Evolutionary conservation across 2,888 invertebrate species (phyloP).

Genomic region (Tridacna crocea): DNA sequence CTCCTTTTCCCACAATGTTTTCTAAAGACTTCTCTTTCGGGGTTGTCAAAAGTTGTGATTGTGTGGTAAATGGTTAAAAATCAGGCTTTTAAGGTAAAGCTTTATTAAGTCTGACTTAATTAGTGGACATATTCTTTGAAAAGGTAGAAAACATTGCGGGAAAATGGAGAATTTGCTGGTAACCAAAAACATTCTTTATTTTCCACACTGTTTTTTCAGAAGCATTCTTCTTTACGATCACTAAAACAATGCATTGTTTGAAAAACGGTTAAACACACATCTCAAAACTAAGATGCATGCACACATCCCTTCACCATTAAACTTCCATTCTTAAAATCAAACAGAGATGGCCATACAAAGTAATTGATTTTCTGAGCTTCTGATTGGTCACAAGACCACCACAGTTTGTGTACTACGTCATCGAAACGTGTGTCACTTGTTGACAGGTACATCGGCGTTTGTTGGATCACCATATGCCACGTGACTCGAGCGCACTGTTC

Average conservation of each 20-base stretch:
- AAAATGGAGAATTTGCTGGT: too few species aligned
- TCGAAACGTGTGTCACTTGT: slow-evolving; percentile 69
- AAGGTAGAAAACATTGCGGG: too few species aligned
- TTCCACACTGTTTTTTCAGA: neutral
- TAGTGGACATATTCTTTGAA: too few species aligned
- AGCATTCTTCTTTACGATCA: neutral
- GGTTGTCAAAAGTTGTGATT: too few species aligned
- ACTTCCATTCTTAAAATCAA: slow-evolving; percentile 76
- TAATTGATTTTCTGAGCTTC: slow-evolving; percentile 70
- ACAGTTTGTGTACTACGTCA: slow-evolving; percentile 75
- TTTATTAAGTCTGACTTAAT: too few species aligned
- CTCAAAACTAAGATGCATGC: slow-evolving; percentile 57
- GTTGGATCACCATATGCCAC: slow-evolving; percentile 81
- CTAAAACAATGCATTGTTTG: neutral
- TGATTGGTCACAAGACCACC: slow-evolving; percentile 80
- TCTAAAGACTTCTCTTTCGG: too few species aligned
- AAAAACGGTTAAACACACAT: neutral
- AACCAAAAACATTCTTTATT: too few species aligned
- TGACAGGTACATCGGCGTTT: slow-evolving; percentile 74
- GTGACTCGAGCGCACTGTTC: slow-evolving; percentile 71
- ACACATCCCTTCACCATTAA: slow-evolving; percentile 79
- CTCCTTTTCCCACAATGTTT: too few species aligned
- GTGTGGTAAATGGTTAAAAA: too few species aligned
- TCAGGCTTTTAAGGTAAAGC: too few species aligned
- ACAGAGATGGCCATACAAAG: slow-evolving; percentile 79